These are phyloP conservation scores for Sycobia sp. DNA, from an alignment of 1,140 invertebrate genomes.

Conservation along the genomic window DNA sequence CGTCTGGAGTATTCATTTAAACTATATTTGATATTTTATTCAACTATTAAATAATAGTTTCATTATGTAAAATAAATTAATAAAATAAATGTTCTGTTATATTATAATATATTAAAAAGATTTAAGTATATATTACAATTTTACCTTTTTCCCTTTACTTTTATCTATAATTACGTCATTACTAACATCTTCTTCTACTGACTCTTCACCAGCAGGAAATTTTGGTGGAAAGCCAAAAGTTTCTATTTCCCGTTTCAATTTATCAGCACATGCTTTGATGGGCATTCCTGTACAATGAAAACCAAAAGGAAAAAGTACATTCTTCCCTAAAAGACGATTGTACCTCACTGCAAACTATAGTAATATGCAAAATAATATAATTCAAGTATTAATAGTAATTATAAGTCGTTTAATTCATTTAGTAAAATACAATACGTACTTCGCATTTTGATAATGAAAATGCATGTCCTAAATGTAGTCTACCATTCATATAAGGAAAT, in stretches of 20 bases:
- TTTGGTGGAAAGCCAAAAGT: slow-evolving; percentile 90
- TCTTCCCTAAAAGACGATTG: slow-evolving; percentile 88
- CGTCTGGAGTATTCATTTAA: too few species aligned
- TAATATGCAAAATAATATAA: neutral
- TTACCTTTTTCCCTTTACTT: slow-evolving; percentile 94
- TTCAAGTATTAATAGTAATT: neutral
- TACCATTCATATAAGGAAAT: slow-evolving; percentile 99
- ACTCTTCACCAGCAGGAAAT: slow-evolving; percentile 70
- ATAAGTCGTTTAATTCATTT: neutral
- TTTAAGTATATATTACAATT: too few species aligned
- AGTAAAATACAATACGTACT: slow-evolving; percentile 59
- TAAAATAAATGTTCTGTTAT: too few species aligned
- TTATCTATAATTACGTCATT: slow-evolving; percentile 85
- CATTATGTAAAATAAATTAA: too few species aligned
- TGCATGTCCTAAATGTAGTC: slow-evolving; percentile 95
- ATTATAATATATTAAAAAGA: too few species aligned
- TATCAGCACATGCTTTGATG: slow-evolving; percentile 97
- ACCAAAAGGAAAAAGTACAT: slow-evolving; percentile 95
- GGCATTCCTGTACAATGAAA: slow-evolving; percentile 99
- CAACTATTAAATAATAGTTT: too few species aligned
- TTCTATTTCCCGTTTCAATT: slow-evolving; percentile 92
- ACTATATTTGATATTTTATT: too few species aligned
- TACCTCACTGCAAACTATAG: slow-evolving; percentile 88
- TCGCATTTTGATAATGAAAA: slow-evolving; percentile 98
- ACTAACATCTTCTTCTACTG: slow-evolving; percentile 62